Base-by-base conservation (phyloP, 2,888 invertebrate genomes). In the Brassicogethes aeneus region DNA sequence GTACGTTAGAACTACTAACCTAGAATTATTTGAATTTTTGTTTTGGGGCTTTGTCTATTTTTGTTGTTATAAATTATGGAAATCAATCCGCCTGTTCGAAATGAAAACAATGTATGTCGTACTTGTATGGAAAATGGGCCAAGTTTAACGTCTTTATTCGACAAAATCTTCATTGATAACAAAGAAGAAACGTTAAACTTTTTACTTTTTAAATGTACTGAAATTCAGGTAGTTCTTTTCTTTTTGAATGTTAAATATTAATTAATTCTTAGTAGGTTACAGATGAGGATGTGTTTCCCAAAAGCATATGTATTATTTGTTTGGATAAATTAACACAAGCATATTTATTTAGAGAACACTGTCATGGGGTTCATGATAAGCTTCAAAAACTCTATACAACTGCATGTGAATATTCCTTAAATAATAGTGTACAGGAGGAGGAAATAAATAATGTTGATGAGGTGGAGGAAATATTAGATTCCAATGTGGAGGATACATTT, bases 321-420 rank as follows among this genome's bases (percentile, higher is more conserved):
- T 43, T 53, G 13, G 46, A 51, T 33, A 53, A 56, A 46, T 44
- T 61, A 14, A 46, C 41, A 16, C 42, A 52, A 29, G 51, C 50
- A 10, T 57, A 57, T 44, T 45, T 52, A 15, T 62, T 59, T 39
- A 44, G 51, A 39, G 47, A 60, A 45, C 49, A 56, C 29, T 62
- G 58, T 37, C 47, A 49, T 36, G 45, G 52, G 15, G 48, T 52
- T 3, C 46, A 57, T 30, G 44, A 47, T 34, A 52, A 50, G 31
- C 45, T 60, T n/a, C 41, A 48, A 41, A 36, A 49, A 10, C 23
- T 23, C 23, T 23, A 23, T 10, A 10, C 5, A 23, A 23, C 23
- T 7, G 10, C 5, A 5, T 23, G 23, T 23, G 5, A 23, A 7
- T 7, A 23, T 23, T 23, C 23, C 10, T 5, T 23, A 10, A 23